A percentile compares a stretch with the other conserved stretches of the same genome.
These are phyloP conservation scores for Exephanes ischioxanthus DNA, from an alignment of 2,888 invertebrate species.

Conservation along the genomic window DNA sequence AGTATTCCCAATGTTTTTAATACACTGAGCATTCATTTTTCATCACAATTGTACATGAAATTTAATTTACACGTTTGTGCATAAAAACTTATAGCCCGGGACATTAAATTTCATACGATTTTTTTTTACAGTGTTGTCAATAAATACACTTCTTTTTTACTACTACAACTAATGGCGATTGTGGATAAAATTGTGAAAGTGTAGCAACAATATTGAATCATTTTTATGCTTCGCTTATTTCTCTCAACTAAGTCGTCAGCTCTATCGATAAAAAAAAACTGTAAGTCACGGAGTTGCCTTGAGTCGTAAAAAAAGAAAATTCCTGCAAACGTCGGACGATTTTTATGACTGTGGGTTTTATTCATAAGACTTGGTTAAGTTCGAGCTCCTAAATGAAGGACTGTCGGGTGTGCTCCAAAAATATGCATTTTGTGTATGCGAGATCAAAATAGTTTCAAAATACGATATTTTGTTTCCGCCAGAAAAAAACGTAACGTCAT, in stretches of 20 bases:
- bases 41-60: no score
- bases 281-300: not conserved
- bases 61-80: no score
- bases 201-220: not conserved
- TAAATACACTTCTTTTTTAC: no score
- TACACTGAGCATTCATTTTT: no score
- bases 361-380: conserved; percentile 26
- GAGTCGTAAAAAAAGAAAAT: conserved; percentile 8
- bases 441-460: not conserved
- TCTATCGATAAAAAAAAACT: conserved; percentile 16
- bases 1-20: no score
- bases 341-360: conserved; percentile 33
- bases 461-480: not conserved
- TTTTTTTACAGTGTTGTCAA: no score
- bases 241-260: not conserved
- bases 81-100: no score
- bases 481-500: not conserved
- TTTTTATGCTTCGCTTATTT: not conserved
- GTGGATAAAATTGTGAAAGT: not conserved
- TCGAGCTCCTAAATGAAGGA: conserved; percentile 5
- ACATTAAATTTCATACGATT: no score
- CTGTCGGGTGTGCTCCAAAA: not conserved
- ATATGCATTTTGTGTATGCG: not conserved
- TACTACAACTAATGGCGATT: not conserved
- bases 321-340: conserved; percentile 13